These are phyloP conservation scores for Bombus superbus DNA, from an alignment of 1,140 invertebrate genomes.

Conservation along the genomic window DNA sequence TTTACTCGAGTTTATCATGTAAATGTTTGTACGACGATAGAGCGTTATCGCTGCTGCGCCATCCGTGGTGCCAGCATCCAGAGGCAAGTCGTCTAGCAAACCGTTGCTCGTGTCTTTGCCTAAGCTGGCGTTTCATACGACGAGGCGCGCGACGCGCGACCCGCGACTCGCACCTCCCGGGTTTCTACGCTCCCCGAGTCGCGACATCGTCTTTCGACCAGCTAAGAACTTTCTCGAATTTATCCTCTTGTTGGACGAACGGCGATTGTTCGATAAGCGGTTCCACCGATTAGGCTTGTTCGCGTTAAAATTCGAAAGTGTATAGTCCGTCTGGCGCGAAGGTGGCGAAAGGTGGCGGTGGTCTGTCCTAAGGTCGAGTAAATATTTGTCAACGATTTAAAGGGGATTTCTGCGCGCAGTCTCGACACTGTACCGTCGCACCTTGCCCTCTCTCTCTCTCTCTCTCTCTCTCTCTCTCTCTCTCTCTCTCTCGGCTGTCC, in stretches of 20 bases:
- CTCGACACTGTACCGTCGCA: constrained; percentile 56
- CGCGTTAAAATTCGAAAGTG: neutral
- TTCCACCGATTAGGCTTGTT: neutral
- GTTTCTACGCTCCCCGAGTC: neutral
- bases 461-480: constrained; percentile 59
- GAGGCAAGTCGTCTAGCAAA: constrained; percentile 41
- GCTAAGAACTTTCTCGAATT: neutral
- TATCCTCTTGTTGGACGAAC: neutral
- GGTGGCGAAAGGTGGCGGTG: constrained; percentile 16
- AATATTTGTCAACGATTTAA: constrained; percentile 79
- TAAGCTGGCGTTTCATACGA: neutral
- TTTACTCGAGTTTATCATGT: constrained; percentile 75
- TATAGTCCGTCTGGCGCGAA: constrained; percentile 1
- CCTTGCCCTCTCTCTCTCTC: constrained; percentile 59
- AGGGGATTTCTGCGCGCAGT: constrained; percentile 67
- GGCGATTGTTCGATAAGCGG: neutral
- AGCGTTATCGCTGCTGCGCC: constrained; percentile 68
- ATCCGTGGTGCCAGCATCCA: constrained; percentile 64
- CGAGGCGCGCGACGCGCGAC: neutral
- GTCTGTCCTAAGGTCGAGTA: constrained; percentile 64
- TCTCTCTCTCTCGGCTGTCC: constrained; percentile 60
- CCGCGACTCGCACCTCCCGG: neutral
- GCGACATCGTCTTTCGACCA: neutral
- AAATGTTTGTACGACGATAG: constrained; percentile 78
- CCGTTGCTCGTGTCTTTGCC: neutral